A percentile compares a stretch with the other conserved stretches of the same genome.
phyloP scores from a whole-genome alignment of 2,888 invertebrate species.

The Eupithecia pulchellata region DNA sequence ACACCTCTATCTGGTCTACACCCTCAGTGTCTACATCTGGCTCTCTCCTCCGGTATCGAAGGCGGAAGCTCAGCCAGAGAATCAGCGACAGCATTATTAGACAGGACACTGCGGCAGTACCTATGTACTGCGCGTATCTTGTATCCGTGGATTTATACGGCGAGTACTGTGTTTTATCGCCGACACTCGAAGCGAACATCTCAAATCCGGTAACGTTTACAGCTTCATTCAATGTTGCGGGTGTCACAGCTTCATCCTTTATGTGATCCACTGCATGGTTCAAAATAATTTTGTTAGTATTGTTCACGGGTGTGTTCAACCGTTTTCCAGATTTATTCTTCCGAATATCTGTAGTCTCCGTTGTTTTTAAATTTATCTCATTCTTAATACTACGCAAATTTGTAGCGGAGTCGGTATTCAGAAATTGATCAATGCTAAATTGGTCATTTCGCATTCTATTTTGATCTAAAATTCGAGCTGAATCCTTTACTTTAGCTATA shows the following conservation, averaged over 20 bases:
- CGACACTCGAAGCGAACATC: slow-evolving; percentile 58
- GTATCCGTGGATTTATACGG: slow-evolving; percentile 68
- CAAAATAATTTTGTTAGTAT: slow-evolving; percentile 48
- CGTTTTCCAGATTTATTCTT: slow-evolving; percentile 68
- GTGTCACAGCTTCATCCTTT: slow-evolving; percentile 50
- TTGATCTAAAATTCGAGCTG: slow-evolving; percentile 69
- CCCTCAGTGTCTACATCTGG: slow-evolving; percentile 60
- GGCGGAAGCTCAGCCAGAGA: slow-evolving; percentile 80
- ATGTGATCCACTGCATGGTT: slow-evolving; percentile 42
- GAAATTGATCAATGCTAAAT: slow-evolving; percentile 66
- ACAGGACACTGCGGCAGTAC: slow-evolving; percentile 83
- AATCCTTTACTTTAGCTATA: slow-evolving; percentile 62
- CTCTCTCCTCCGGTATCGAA: slow-evolving; percentile 71
- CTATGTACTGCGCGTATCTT: slow-evolving; percentile 78
- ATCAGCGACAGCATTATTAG: slow-evolving; percentile 84
- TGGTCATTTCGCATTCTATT: slow-evolving; percentile 71
- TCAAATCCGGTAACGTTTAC: slow-evolving; percentile 57
- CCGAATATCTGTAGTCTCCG: slow-evolving; percentile 49
- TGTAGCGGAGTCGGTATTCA: slow-evolving; percentile 60
- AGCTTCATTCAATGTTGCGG: slow-evolving; percentile 51
- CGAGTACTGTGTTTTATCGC: slow-evolving; percentile 72
- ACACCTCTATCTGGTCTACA: slow-evolving; percentile 86
- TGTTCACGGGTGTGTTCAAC: slow-evolving; percentile 70
- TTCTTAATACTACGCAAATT: slow-evolving; percentile 53
- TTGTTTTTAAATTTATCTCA: slow-evolving; percentile 48